These are phyloP conservation scores for Tetrapedia diversipes DNA, from an alignment of 2,888 invertebrate species.

Conservation along the genomic window DNA sequence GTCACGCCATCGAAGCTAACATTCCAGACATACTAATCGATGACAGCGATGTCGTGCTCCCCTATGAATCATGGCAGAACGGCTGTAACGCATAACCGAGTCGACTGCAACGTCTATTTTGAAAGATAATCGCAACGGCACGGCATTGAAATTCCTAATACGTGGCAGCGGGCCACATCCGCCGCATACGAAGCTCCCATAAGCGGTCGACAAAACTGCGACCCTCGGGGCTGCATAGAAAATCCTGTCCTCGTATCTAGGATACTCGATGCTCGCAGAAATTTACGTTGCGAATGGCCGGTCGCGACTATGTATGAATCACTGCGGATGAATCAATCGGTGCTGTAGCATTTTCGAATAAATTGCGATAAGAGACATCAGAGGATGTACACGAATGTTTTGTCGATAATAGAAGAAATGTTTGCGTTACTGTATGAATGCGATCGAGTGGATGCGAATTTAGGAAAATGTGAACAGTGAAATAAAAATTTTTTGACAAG, in stretches of 20 bases:
- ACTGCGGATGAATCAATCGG: neutral
- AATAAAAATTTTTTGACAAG: too few species aligned
- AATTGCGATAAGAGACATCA: neutral
- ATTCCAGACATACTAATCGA: conserved; percentile 19
- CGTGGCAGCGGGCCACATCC: conserved; percentile 41
- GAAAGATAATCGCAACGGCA: conserved; percentile 51
- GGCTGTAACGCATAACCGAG: conserved; percentile 28
- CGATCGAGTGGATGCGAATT: too few species aligned
- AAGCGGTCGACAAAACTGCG: conserved; percentile 49
- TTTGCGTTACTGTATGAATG: too few species aligned
- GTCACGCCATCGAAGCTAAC: neutral
- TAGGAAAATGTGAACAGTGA: too few species aligned
- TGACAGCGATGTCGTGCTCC: conserved; percentile 29
- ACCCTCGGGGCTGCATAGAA: conserved; percentile 40
- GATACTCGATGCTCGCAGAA: conserved; percentile 24
- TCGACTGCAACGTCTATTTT: conserved; percentile 31
- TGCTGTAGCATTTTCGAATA: neutral
- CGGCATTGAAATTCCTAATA: conserved; percentile 62
- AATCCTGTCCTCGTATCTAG: conserved; percentile 41
- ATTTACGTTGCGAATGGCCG: conserved; percentile 5
- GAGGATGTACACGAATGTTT: too few species aligned
- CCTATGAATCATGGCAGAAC: conserved; percentile 49
- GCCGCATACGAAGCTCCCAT: conserved; percentile 47
- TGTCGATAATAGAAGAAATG: too few species aligned
- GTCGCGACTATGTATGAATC: neutral